Evolutionary conservation across 2,888 invertebrate species (phyloP), one percentile per base, ranked within the genome.

Genomic region (Trichogramma dendrolimi): DNA sequence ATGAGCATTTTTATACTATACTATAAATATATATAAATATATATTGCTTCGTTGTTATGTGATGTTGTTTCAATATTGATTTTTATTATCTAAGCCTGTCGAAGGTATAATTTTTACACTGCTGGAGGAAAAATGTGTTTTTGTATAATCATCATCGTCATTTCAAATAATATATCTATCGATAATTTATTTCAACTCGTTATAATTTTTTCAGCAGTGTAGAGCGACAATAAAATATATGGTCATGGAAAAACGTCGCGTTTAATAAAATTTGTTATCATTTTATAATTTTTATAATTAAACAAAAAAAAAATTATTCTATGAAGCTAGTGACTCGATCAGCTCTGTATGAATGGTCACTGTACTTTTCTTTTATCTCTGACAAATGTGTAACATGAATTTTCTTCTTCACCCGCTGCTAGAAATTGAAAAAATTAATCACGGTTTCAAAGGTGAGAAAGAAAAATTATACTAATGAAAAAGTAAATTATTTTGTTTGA

Each of bases 401-500:
- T 55, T 49, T 60, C 60, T 50, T 60, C 55, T 44, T 55, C 58
- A 48, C 40, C 52, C 39, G 54, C 38, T 52, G 46, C 46, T 49
- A 56, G 27, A 50, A 53, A 27, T 27, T 27, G 27, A 27, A 27
- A n/a, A 52, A 57, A 38, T 42, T 43, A 58, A 55, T 55, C 47
- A 41, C 56, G 60, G 50, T 60, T 55, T 55, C 7, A 2, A 27
- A 4, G 14, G 4, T 8, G 40, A 57, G 6, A 53, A 39, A 61
- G 64, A 60, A 61, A 60, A 63, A 62, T 59, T 67, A 55, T 62
- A 61, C 52, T 55, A 60, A 60, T 58, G 61, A 68, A 55, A 63
- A 61, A 53, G 49, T 53, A 39, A 52, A 52, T 61, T 67, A 71
- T 73, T 72, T 70, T 71, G 69, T 73, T 73, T 72, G 69, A 71